Base-by-base conservation (phyloP, 2,113 vertebrate genomes). In the Trogon surrucura region DNA sequence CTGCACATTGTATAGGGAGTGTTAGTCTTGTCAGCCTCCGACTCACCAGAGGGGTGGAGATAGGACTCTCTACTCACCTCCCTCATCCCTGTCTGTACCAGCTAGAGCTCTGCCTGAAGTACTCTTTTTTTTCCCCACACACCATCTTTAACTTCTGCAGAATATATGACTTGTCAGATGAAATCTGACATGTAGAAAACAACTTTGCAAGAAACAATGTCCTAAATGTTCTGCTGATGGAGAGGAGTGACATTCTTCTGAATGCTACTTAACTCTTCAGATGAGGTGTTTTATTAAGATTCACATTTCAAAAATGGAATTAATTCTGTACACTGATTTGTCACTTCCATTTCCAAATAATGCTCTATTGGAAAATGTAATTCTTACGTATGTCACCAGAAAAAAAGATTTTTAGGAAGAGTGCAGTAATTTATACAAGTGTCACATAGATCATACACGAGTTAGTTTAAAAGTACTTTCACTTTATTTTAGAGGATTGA, bases 361-460 rank as follows among this genome's bases (percentile, higher is more conserved):
- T 41, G 8, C 1, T 67, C 8, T 57, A 9, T 85, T 73, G 61
- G 32, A 77, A 88, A 92, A 57, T 27, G 4, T 26, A 57, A 69
- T 72, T 86, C 18, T 26, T 61, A 20, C 1, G 0, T 57, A 61
- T 38, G 36, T 50, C 71, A 73, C 23, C 2, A 5, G 11, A 90
- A 92, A 82, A 41, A 47, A 14, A 79, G 34, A 93, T 34, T 67
- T 79, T 79, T 90, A 67, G 45, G 61, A 75, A 71, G 51, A 51
- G 34, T 2, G 48, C 2, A 1, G n/a, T 69, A 30, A 67, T 82
- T 75, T 60, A 23, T 44, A 38, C 22, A 54, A 70, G 32, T 71
- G 11, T 79, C 15, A 44, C 2, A 2, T 32, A 65, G 25, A 38
- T 75, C 20, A 36, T 36, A 13, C 38, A 51, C 27, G 19, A 20